Conservation (phyloP, 2,888 invertebrate species). For the Synanthedon andrenaeformis region DNA sequence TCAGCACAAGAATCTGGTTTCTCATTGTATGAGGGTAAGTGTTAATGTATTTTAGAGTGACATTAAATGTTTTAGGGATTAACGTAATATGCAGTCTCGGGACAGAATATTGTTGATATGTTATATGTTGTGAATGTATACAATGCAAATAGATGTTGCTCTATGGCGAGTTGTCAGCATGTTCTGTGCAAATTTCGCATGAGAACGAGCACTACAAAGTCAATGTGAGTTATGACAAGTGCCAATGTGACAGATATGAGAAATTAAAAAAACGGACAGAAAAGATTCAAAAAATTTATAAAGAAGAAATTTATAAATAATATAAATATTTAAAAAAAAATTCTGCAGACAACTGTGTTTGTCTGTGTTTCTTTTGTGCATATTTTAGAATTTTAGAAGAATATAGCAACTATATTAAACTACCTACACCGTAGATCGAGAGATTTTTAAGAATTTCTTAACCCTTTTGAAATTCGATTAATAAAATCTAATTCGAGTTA, state of each 20-base stretch:
- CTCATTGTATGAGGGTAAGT: constrained; percentile 53
- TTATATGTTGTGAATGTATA: constrained; percentile 18
- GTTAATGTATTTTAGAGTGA: not conserved
- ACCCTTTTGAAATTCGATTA: not conserved
- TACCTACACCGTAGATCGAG: not conserved
- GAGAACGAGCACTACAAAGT: constrained; percentile 35
- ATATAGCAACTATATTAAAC: not conserved
- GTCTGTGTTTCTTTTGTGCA: constrained; percentile 19
- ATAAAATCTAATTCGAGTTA: not conserved
- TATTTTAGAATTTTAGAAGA: constrained; percentile 2
- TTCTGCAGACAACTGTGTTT: constrained; percentile 9
- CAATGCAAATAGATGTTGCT: constrained; percentile 30
- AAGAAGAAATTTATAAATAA: too few species aligned
- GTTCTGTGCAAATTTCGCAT: constrained; percentile 45
- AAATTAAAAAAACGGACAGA: too few species aligned
- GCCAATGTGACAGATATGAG: too few species aligned
- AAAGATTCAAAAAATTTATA: too few species aligned
- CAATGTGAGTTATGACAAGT: too few species aligned
- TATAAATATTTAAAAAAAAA: not conserved
- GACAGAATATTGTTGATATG: not conserved
- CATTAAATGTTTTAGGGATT: not conserved
- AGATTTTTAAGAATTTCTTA: not conserved
- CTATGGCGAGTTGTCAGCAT: constrained; percentile 49
- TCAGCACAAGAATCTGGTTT: constrained; percentile 63
- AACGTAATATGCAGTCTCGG: not conserved